Evolutionary conservation across 2,888 invertebrate genomes (phyloP), one percentile per base, ranked within the genome.

Genomic region (Gryllus longicercus): DNA sequence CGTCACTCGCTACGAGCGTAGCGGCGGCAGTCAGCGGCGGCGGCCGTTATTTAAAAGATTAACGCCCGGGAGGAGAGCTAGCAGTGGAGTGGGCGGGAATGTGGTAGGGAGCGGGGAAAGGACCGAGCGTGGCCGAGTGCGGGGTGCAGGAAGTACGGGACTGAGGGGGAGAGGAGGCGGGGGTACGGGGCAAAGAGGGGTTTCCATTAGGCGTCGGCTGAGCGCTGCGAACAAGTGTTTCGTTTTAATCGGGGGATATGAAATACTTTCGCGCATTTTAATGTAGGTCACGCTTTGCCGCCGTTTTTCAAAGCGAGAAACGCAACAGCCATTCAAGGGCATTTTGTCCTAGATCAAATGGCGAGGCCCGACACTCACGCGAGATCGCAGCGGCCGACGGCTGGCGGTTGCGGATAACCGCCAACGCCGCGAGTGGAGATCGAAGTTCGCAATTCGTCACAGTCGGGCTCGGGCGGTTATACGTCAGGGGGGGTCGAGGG

Each of bases 171-270:
- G 12, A 63, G 14, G n/a, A 63, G n/a, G 63, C n/a, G 63, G 16
- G n/a, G 63, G 16, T 8, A n/a, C 16, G 11, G 16, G 14, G 14
- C 63, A 14, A n/a, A n/a, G 63, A 4, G 16, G 63, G 63, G 14
- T 63, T 63, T 63, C 63, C 63, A 63, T 63, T 63, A 63, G 38
- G 8, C 63, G 63, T 8, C 14, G n/a, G 63, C 63, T 14, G 14
- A n/a, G 63, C 63, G 63, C n/a, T 63, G 16, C 63, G 63, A 63
- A 63, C 63, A 63, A 63, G 63, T 63, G 63, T 63, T 63, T 63
- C 63, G 63, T 63, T 63, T 63, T 63, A 63, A 63, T 63, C 63
- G 63, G 63, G 63, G 63, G 63, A 63, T 63, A 63, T 63, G 63
- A 63, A 63, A 63, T 63, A 63, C 63, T 63, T 63, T n/a, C 63